Conservation (phyloP, 2,888 invertebrate genomes). For the Abscondita cerata region DNA sequence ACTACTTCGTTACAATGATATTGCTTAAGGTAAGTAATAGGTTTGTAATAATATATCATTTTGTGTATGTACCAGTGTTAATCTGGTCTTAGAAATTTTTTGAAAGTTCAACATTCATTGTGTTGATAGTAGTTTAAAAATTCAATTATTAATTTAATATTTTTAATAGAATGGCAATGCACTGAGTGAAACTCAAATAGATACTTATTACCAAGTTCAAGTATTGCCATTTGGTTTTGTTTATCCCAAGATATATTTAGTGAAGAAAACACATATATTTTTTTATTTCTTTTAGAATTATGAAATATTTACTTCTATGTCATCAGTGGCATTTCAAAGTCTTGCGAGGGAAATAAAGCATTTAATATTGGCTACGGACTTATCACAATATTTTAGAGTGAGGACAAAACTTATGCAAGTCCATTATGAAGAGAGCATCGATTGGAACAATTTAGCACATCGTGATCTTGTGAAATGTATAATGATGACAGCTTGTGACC, state of each 20-base stretch:
- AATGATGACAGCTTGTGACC: conserved; percentile 68
- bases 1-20: conserved; percentile 64
- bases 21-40: conserved; percentile 63
- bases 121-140: no score
- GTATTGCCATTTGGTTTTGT: no score
- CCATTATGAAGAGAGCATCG: conserved; percentile 59
- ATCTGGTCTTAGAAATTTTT: no score
- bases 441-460: conserved; percentile 62
- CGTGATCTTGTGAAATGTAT: conserved; percentile 63
- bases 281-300: conserved; percentile 63
- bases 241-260: no score
- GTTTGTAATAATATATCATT: no score
- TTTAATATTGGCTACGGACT: conserved; percentile 67
- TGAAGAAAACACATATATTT: no score
- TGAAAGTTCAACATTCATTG: no score
- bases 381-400: conserved; percentile 64
- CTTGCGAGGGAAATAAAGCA: conserved; percentile 64
- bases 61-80: no score
- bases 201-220: no score
- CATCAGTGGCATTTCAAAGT: conserved; percentile 55
- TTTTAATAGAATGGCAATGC: no score
- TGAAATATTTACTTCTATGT: conserved; percentile 60
- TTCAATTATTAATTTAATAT: no score
- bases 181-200: no score
- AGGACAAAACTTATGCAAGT: conserved; percentile 64